Conservation (phyloP, 1,140 invertebrate genomes). For the Coelopa frigida region DNA sequence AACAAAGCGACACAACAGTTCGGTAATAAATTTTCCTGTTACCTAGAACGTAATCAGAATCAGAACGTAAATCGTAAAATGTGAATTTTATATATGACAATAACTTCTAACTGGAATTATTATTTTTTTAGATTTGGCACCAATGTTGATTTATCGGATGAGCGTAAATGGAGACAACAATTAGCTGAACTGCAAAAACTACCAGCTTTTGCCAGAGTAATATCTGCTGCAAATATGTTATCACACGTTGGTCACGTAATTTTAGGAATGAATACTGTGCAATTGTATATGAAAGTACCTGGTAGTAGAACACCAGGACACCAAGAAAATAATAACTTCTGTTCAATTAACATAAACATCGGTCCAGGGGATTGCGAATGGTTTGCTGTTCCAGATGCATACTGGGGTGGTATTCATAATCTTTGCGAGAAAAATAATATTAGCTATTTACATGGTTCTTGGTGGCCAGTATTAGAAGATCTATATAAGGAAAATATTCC, state of each 20-base stretch:
- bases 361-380: constrained; percentile 99
- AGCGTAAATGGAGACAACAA: constrained; percentile 90
- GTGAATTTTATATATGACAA: too few relatives aligned
- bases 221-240: constrained; percentile 95
- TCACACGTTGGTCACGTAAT: constrained; percentile 98
- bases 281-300: constrained; percentile 98
- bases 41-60: too few relatives aligned
- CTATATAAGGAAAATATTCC: constrained; percentile 92
- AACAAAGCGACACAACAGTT: too few relatives aligned
- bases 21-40: too few relatives aligned
- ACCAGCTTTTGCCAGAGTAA: constrained; percentile 91
- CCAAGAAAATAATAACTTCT: constrained; percentile 99
- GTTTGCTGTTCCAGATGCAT: constrained; percentile 96
- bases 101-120: constrained; percentile 3
- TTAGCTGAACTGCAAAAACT: constrained; percentile 93
- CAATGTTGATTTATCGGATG: constrained; percentile 98
- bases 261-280: constrained; percentile 98
- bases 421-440: constrained; percentile 92
- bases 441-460: constrained; percentile 97
- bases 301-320: constrained; percentile 92
- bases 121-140: constrained; percentile 78
- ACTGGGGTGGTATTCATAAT: constrained; percentile 91
- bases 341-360: constrained; percentile 99
- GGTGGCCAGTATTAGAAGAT: constrained; percentile 97
- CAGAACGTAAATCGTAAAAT: too few relatives aligned